Evolutionary conservation across 2,888 invertebrate genomes (phyloP).

Genomic region (Microctonus hyperodae): DNA sequence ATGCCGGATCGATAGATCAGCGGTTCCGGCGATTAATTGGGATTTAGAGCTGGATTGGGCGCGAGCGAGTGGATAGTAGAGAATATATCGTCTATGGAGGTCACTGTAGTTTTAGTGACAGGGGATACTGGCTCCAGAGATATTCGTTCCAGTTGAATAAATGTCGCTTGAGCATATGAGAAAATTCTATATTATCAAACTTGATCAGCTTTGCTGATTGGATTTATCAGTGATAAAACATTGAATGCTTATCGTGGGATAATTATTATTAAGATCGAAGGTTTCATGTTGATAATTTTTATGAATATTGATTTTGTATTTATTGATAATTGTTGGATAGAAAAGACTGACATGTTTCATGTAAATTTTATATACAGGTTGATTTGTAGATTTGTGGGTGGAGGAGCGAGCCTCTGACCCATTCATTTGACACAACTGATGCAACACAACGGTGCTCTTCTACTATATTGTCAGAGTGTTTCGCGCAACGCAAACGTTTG

Average conservation of each 20-base stretch:
- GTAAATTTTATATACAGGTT: neutral
- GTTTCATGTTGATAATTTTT: neutral
- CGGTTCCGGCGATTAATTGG: constrained; percentile 26
- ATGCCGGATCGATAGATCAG: constrained; percentile 25
- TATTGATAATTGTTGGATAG: neutral
- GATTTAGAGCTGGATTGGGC: constrained; percentile 22
- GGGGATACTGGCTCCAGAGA: neutral
- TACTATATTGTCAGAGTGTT: constrained; percentile 1
- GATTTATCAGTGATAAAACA: neutral
- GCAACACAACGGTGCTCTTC: constrained; percentile 12
- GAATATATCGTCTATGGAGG: neutral
- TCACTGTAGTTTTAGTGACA: neutral
- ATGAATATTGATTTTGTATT: neutral
- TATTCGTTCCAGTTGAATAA: constrained; percentile 16
- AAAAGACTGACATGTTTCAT: neutral
- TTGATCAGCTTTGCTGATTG: constrained; percentile 15
- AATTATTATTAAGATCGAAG: constrained; percentile 4
- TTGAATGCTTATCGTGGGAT: neutral
- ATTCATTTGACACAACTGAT: constrained; percentile 7
- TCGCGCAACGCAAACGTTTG: constrained; percentile 26
- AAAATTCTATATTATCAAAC: constrained; percentile 1
- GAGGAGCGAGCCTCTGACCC: neutral
- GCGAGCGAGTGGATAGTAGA: constrained; percentile 20
- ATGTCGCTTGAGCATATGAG: constrained; percentile 4
- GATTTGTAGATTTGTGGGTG: constrained; percentile 1